Evolutionary conservation across 2,113 vertebrate genomes (phyloP).

Genomic region (Salvelinus sp.): DNA sequence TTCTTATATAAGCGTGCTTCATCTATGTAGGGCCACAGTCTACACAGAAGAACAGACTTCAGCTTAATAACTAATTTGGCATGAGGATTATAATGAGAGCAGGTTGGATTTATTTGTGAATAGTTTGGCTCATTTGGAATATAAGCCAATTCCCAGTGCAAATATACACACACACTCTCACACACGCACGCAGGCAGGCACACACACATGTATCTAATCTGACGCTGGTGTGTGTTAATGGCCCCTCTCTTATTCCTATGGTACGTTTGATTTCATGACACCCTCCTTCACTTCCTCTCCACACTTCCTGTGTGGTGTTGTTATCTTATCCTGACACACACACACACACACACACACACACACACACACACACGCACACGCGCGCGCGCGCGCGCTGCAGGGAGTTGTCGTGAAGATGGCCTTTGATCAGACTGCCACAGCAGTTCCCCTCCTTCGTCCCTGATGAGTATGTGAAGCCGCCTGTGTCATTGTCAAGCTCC

Average conservation of each 20-base stretch:
- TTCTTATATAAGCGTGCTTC: no score
- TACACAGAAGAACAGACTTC: no score
- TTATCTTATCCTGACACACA: slow-evolving; percentile 61
- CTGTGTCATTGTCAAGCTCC: slow-evolving; percentile 20
- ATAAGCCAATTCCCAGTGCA: slow-evolving; percentile 28
- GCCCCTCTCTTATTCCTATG: slow-evolving; percentile 36
- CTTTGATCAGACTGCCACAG: slow-evolving; percentile 1
- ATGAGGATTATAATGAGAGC: slow-evolving; percentile 41
- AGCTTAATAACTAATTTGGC: slow-evolving; percentile 23
- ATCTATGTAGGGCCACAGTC: no score
- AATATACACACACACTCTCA: slow-evolving; percentile 46
- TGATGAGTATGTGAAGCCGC: slow-evolving; percentile 60
- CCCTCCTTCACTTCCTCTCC: slow-evolving; percentile 56
- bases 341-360: slow-evolving; percentile 18
- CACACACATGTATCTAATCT: slow-evolving; percentile 27
- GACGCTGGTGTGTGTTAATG: slow-evolving; percentile 1
- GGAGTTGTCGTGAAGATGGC: slow-evolving; percentile 20
- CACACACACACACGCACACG: not conserved
- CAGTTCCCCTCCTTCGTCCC: slow-evolving; percentile 28
- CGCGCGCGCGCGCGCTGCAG: slow-evolving; percentile 15
- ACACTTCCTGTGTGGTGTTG: slow-evolving; percentile 64
- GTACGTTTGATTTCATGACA: slow-evolving; percentile 58
- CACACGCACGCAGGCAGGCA: not conserved
- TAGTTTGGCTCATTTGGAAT: no score
- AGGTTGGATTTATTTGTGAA: no score